These are phyloP conservation scores for Noctua pronuba DNA, from an alignment of 2,888 invertebrate species.

Conservation along the genomic window DNA sequence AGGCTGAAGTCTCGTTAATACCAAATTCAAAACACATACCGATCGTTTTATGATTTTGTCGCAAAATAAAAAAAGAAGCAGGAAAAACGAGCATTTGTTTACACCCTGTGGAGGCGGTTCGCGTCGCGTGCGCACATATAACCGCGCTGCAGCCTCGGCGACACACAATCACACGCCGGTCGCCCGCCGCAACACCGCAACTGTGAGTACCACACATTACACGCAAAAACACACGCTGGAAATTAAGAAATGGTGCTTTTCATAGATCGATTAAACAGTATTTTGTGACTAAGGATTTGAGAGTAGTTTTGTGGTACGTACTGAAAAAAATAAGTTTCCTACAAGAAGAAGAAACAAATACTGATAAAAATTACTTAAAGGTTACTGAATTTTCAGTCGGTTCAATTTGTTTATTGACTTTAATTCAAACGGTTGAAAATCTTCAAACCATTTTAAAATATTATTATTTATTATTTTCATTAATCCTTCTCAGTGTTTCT, in stretches of 20 bases:
- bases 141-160: slow-evolving; percentile 75
- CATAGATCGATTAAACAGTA: background rate
- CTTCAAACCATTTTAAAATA: background rate
- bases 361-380: background rate
- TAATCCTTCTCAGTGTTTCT: background rate
- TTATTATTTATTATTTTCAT: background rate
- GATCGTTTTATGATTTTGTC: slow-evolving; percentile 24
- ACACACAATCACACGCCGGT: slow-evolving; percentile 82
- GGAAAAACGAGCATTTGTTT: slow-evolving; percentile 70
- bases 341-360: background rate
- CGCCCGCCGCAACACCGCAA: slow-evolving; percentile 75
- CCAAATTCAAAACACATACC: slow-evolving; percentile 36
- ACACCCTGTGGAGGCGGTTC: slow-evolving; percentile 79
- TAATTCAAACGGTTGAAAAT: background rate
- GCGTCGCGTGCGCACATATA: slow-evolving; percentile 82
- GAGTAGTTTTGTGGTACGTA: background rate
- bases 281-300: background rate
- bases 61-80: slow-evolving; percentile 62
- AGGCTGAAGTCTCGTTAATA: slow-evolving; percentile 17
- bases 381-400: background rate
- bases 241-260: slow-evolving; percentile 1
- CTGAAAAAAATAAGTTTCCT: background rate
- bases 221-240: slow-evolving; percentile 23
- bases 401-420: background rate
- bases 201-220: slow-evolving; percentile 79